phyloP scores from a whole-genome alignment of 2,888 invertebrate genomes.

The Aphodius sticticus region DNA sequence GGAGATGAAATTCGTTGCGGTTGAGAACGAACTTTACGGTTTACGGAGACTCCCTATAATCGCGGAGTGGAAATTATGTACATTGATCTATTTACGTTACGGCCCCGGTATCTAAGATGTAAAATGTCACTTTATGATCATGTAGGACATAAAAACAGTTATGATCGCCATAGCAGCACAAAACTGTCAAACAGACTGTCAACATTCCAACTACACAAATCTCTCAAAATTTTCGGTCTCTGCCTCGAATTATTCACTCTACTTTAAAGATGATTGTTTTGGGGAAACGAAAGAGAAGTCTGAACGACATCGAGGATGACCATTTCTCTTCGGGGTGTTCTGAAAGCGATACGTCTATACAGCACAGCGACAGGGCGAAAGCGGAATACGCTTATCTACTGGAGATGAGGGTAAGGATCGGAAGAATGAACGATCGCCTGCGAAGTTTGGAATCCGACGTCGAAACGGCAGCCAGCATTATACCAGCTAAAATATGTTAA shows the following conservation, averaged over 20 bases:
- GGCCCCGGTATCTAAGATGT: too few relatives aligned
- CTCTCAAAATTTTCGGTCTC: neutral
- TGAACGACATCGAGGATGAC: conserved; percentile 16
- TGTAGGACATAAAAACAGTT: too few relatives aligned
- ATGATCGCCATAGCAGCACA: neutral
- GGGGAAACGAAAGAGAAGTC: conserved; percentile 27
- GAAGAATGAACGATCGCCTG: conserved; percentile 19
- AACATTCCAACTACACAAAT: neutral
- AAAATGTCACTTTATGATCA: too few relatives aligned
- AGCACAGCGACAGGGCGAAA: neutral
- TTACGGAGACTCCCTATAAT: too few relatives aligned
- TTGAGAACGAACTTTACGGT: too few relatives aligned
- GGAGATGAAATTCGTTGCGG: too few relatives aligned
- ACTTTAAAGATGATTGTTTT: conserved; percentile 10
- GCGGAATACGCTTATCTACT: conserved; percentile 16
- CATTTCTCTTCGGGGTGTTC: neutral
- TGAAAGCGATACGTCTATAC: neutral
- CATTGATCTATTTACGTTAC: too few relatives aligned
- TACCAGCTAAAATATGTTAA: conserved; percentile 5
- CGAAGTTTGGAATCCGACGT: conserved; percentile 22
- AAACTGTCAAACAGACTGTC: neutral
- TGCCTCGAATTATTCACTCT: neutral
- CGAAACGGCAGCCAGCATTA: conserved; percentile 6
- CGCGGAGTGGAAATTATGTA: too few relatives aligned
- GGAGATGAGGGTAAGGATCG: conserved; percentile 22